These are phyloP conservation scores for Poecilia picta DNA, from an alignment of 2,797 vertebrate species.

Conservation along the genomic window DNA sequence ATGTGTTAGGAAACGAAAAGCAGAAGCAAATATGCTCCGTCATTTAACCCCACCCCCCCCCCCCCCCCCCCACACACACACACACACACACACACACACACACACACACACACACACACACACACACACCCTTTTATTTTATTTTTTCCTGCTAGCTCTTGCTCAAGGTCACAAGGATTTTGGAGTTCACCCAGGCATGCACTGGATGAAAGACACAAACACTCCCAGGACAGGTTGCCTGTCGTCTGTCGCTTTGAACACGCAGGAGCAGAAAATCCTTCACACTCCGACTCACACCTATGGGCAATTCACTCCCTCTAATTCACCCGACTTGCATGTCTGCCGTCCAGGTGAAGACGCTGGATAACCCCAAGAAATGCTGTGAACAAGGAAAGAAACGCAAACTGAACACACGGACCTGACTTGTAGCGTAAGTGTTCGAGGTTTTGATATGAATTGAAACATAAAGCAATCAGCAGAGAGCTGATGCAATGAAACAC, in stretches of 20 bases:
- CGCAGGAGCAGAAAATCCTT: constrained; percentile 20
- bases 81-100: no score
- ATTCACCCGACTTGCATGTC: constrained; percentile 16
- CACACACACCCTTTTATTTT: no score
- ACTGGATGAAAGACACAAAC: constrained; percentile 15
- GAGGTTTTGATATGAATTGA: constrained; percentile 30
- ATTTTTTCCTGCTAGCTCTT: background rate
- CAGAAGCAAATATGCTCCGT: background rate
- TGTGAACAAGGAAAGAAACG: constrained; percentile 25
- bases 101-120: no score
- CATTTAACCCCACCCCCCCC: background rate
- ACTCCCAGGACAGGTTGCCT: constrained; percentile 8
- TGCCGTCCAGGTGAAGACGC: constrained; percentile 12
- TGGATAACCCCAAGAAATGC: constrained; percentile 19
- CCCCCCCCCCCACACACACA: no score
- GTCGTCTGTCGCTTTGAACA: constrained; percentile 23
- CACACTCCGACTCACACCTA: constrained; percentile 12
- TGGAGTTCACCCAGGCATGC: constrained; percentile 8
- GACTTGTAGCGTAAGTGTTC: constrained; percentile 14
- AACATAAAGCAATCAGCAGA: constrained; percentile 31
- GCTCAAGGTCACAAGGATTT: constrained; percentile 13
- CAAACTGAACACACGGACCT: constrained; percentile 9
- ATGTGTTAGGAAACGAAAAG: background rate
- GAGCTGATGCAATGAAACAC: constrained; percentile 44
- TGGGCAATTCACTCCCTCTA: constrained; percentile 18